Base-by-base conservation (phyloP, 2,888 invertebrate genomes). In the Brachylomia viminalis region DNA sequence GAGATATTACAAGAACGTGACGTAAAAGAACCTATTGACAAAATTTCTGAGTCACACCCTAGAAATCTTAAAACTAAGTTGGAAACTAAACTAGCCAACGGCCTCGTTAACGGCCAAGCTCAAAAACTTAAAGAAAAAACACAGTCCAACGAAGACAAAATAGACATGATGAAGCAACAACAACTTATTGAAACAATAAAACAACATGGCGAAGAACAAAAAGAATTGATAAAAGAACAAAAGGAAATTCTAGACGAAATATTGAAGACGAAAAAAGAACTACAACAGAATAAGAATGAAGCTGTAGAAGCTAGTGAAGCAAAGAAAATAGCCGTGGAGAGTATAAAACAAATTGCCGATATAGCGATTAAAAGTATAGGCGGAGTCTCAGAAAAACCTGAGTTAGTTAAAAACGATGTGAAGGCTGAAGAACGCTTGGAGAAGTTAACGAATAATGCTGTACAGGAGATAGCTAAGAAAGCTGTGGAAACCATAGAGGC, bases 161-260 rank as follows among this genome's bases (percentile, higher is more conserved):
- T 82, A 73, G 86, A 95, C 54, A 93, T 93, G 62, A 89, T 94
- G 0, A 96, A 96, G 87, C 95, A 96, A 88, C 93, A 95, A 83
- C 95, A 97, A 85, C 91, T 98, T 17, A 95, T 97, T 52, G 97
- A 97, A 91, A 97, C 97, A 30, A 95, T 98, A 33, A 97, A 98
- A 92, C 97, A 97, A 90, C 97, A 98, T 84, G 97, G 97, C 76
- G 96, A 97, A 90, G 97, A 97, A 89, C 97, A 98, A 88, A 97
- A 97, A 87, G 97, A 98, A 91, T 93, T 98, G 80, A 95, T 98
- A 52, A 97, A 97, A 86, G 97, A 98, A 90, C 97, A 98, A 87
- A 97, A 97, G 86, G 96, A 97, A 89, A 95, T 98, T 77, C 91
- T 98, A 65, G 94, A 97, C 81, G 97, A 97, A 90, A 94, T 98